Conservation (phyloP, 2,888 invertebrate genomes). For the Anodontia alba region DNA sequence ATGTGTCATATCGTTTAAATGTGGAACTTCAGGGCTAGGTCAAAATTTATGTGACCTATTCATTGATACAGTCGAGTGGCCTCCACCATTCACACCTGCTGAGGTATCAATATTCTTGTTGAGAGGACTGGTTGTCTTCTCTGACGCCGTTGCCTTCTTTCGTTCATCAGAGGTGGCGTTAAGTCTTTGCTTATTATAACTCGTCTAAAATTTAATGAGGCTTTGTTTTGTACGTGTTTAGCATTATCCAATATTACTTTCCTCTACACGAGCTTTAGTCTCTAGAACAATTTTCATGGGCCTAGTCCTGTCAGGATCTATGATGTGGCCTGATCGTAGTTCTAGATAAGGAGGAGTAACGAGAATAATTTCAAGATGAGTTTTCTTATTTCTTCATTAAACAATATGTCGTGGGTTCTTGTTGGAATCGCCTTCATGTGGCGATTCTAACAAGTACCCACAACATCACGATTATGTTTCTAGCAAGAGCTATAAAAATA, state of each 20-base stretch:
- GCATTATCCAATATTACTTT: not conserved
- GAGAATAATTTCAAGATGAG: too few relatives aligned
- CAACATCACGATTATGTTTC: too few relatives aligned
- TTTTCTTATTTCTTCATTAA: too few relatives aligned
- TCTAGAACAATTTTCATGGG: conserved; percentile 7
- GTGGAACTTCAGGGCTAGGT: not conserved
- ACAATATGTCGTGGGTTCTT: too few relatives aligned
- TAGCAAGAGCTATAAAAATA: too few relatives aligned
- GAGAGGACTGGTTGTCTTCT: not conserved
- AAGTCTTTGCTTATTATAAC: conserved; percentile 1
- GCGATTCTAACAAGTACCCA: too few relatives aligned
- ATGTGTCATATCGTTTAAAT: not conserved
- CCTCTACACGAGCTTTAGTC: not conserved
- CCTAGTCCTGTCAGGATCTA: not conserved
- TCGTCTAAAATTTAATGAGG: not conserved
- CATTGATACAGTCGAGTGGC: not conserved
- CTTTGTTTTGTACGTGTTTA: not conserved
- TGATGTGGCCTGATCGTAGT: too few relatives aligned
- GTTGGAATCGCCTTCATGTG: too few relatives aligned
- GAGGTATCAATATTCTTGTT: not conserved
- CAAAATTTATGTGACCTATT: not conserved
- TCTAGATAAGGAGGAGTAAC: too few relatives aligned
- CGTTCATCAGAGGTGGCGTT: not conserved
- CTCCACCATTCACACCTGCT: not conserved
- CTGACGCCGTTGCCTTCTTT: not conserved